phyloP scores from a whole-genome alignment of 2,888 invertebrate species.

The Belgica antarctica region DNA sequence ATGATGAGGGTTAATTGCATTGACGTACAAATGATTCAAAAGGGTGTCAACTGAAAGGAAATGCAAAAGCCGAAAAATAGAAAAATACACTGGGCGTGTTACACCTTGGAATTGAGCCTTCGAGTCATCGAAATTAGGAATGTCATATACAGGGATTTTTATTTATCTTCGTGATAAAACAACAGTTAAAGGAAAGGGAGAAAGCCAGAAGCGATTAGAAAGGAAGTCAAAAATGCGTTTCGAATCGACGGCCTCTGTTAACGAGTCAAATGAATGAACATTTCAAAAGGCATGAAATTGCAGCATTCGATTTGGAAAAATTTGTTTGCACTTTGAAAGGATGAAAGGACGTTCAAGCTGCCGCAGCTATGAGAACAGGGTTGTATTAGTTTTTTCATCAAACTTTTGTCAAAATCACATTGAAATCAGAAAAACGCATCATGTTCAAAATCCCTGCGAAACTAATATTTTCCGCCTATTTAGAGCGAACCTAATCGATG shows the following conservation, averaged over 20 bases:
- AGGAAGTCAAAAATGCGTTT: slow-evolving; percentile 40
- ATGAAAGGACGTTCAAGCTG: neutral
- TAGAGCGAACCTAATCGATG: neutral
- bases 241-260: slow-evolving; percentile 31
- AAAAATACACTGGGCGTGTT: slow-evolving; percentile 40
- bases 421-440: neutral
- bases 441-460: neutral
- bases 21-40: neutral
- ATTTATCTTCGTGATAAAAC: neutral
- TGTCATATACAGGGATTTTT: slow-evolving; percentile 8
- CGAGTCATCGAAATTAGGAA: neutral
- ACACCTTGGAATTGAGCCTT: slow-evolving; percentile 33
- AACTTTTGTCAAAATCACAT: neutral
- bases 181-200: neutral
- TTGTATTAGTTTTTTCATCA: too few species aligned
- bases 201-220: slow-evolving; percentile 7
- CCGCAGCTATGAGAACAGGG: too few species aligned
- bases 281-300: slow-evolving; percentile 35
- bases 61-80: slow-evolving; percentile 13
- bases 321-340: slow-evolving; percentile 26
- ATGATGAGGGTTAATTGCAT: slow-evolving; percentile 41
- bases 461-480: neutral
- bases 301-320: slow-evolving; percentile 17
- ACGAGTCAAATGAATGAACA: too few species aligned
- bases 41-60: slow-evolving; percentile 25